Evolutionary conservation across 1,140 invertebrate species (phyloP), one percentile per base, ranked within the genome.

Genomic region (Hyposmocoma kahamanoa): DNA sequence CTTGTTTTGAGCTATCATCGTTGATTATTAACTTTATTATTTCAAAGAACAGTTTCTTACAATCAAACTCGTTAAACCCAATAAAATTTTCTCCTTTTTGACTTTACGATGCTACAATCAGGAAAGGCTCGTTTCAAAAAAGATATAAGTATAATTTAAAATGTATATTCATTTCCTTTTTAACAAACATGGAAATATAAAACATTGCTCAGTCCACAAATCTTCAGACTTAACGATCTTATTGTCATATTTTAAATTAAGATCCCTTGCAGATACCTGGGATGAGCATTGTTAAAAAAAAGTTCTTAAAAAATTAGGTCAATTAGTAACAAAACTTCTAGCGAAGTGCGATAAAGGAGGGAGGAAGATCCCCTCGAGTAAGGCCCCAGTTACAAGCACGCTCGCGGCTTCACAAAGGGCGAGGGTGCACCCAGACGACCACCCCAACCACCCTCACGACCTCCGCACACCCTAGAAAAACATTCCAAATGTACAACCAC

Each of bases 301-400:
- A 59, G 43, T 61, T 67, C 47, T 56, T 53, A 50, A 67, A 71
- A 74, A 83, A 80, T 77, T 80, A 61, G 79, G 79, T 83, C 71
- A 83, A 80, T 83, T 80, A 80, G 61, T 47, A 59, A 75, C 54
- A 73, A 72, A 78, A 67, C 63, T 70, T 53, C 34, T 51, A 57
- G 58, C 47, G 50, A 62, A 64, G 64, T 56, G 59, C 60, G 59
- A 64, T 54, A 62, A 67, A 52, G 53, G 9, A 41, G 20, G 52
- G 60, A 66, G 69, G 64, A 54, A 62, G 22, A 21, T 41, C 15
- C 32, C 32, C 32, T 36, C 11, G 32, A 8, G 32, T 50, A 47
- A 43, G 50, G 42, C 42, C 43, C 47, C 67, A 66, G 72, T 53
- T 72, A 57, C 66, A 52, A 56, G 53, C 53, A 15, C 53, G 57